phyloP scores from a whole-genome alignment of 1,140 invertebrate species.

The Diplogasteroides magnus region DNA sequence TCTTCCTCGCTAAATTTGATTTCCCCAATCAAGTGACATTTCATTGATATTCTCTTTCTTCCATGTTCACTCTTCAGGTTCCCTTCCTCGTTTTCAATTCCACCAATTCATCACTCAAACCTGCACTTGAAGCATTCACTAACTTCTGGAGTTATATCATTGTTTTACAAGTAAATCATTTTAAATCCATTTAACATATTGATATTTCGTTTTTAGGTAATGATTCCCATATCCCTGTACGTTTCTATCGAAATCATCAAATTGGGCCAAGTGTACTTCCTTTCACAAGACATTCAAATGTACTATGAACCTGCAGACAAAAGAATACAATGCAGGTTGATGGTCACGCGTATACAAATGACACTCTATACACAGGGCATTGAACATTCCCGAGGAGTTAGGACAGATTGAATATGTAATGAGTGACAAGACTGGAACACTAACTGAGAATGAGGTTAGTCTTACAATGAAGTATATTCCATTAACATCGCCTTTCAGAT shows the following conservation, averaged over 20 bases:
- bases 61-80: slow-evolving; percentile 47
- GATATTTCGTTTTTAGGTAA: slow-evolving; percentile 64
- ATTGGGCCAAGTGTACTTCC: slow-evolving; percentile 88
- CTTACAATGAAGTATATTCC: not conserved
- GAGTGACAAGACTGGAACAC: slow-evolving; percentile 92
- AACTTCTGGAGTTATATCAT: slow-evolving; percentile 93
- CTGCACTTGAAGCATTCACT: slow-evolving; percentile 74
- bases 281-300: slow-evolving; percentile 79
- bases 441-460: slow-evolving; percentile 77
- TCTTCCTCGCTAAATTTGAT: slow-evolving; percentile 28
- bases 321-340: slow-evolving; percentile 74
- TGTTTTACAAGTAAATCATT: slow-evolving; percentile 71
- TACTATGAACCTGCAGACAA: slow-evolving; percentile 75
- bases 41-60: not conserved
- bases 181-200: not conserved
- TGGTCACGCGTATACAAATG: not conserved
- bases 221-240: slow-evolving; percentile 93
- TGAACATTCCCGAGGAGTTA: slow-evolving; percentile 93
- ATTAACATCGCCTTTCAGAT: slow-evolving; percentile 34
- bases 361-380: slow-evolving; percentile 60
- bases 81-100: slow-evolving; percentile 38
- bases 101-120: slow-evolving; percentile 44
- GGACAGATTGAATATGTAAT: slow-evolving; percentile 89
- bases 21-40: not conserved
- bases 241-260: slow-evolving; percentile 95